Evolutionary conservation across 2,113 vertebrate species (phyloP), one percentile per base, ranked within the genome.

Genomic region (Hippocampus abdominalis): DNA sequence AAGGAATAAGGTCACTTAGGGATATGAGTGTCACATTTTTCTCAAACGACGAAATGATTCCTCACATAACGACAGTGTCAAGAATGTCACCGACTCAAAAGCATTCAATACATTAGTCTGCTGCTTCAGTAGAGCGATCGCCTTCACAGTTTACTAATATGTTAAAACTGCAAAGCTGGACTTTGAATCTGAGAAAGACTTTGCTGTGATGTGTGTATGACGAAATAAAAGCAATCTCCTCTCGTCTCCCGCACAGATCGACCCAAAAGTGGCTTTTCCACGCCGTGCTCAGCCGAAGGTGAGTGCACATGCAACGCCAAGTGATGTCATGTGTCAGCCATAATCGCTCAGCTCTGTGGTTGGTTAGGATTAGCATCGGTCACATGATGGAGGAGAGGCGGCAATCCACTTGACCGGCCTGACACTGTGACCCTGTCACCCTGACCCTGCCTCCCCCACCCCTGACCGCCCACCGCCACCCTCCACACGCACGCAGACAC

Each of bases 241-340:
- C 61, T 81, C 36, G 75, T 82, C 71, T 76, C 48, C 39, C 27
- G 39, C 86, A 77, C 94, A 97, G 96, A 97, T 97, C 71, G 96
- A 98, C 82, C 96, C 96, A 54, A 98, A 98, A 92, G 96, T 98
- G 87, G 96, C 96, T 0, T 98, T 98, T 76, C 96, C 96, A 32
- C 94, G 96, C 64, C 87, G 96, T 92, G 95, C 96, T 81, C 96
- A 98, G 86, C 96, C 96, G 65, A 98, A 98, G 95, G 96, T 98
- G 88, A 88, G 94, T 87, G 59, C 60, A 21, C 69, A 57, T 42
- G 66, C 51, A 70, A 61, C 76, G 51, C 29, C 66, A 36, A 69
- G 72, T 80, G 87, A 87, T 76, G 82, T 89, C 82, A 86, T 74
- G 57, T 79, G 79, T 85, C 79, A 69, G 64, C 51, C 49, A 62